Evolutionary conservation across 2,113 vertebrate genomes (phyloP), one percentile per base, ranked within the genome.

Genomic region (Leptobrachium leishanense): DNA sequence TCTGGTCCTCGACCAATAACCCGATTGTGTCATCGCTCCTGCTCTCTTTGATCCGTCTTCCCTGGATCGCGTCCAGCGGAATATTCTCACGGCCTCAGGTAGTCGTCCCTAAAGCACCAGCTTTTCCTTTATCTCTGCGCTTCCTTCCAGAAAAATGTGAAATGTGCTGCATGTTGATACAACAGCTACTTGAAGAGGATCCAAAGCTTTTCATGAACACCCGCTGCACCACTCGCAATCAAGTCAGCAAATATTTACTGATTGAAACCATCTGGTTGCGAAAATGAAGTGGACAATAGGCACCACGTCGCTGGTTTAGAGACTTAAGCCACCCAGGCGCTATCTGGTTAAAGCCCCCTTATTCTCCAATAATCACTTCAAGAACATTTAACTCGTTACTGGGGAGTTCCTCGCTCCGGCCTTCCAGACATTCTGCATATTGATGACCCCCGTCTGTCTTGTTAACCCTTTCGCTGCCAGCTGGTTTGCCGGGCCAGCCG

Each of bases 71-170:
- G 15, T 73, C 53, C 64, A 80, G 43, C 11, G 74, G 44, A 80
- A 80, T 80, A 68, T 80, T 80, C 77, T 80, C 77, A 80, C 77
- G 71, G 41, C 71, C 53, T 66, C 70, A 80, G 70, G 77, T 80
- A 80, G 77, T 74, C 65, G n/a, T 67, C 71, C n/a, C 50, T 65
- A 44, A 68, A 59, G 31, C 20, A 31, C 64, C 71, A 6, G 40
- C 50, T 66, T 46, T 44, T 44, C 63, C 40, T 74, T 57, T 46
- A 80, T 74, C 64, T 79, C 77, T 10, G 50, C 40, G 20, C 68
- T 73, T 80, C 63, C 64, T 80, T 80, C 68, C 46, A 76, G 20
- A 31, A 40, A 76, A 63, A 70, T 43, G 11, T 20, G 53, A 42
- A 70, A 62, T 63, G n/a, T 69, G 73, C 63, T 69, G 66, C n/a